Conservation (phyloP, 2,113 vertebrate species). For the Prunella himalayana region DNA sequence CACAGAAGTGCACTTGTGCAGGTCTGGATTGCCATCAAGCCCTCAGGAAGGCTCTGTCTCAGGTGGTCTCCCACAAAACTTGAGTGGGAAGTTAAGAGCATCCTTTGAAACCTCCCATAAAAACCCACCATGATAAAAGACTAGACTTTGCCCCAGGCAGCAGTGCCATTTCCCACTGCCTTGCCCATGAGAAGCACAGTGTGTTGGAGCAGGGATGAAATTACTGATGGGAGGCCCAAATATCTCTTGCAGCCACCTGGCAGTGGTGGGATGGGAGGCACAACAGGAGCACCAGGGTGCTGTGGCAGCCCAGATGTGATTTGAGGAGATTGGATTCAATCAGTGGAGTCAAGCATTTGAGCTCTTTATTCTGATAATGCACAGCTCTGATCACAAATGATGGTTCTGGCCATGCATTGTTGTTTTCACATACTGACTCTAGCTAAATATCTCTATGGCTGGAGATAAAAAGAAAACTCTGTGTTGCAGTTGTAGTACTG, state of each 20-base stretch:
- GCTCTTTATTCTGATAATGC: not conserved
- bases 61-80: not conserved
- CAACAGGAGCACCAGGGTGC: not conserved
- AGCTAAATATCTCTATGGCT: not conserved
- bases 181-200: not conserved
- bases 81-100: not conserved
- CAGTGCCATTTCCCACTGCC: too few relatives aligned
- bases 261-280: not conserved
- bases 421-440: not conserved
- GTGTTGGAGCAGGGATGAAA: not conserved
- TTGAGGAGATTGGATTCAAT: fast-evolving
- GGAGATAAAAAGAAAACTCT: not conserved
- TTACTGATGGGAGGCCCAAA: not conserved
- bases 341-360: not conserved
- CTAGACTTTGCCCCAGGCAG: not conserved
- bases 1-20: not conserved
- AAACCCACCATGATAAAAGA: not conserved
- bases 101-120: not conserved
- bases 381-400: not conserved
- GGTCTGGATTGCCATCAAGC: not conserved
- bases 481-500: not conserved
- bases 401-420: not conserved
- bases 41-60: not conserved
- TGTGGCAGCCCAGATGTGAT: not conserved
- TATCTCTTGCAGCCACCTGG: not conserved